Percentiles rank a stretch among this genome's conserved stretches.
Evolutionary conservation across 2,888 invertebrate species (phyloP).

Genomic region (Eupithecia subfuscata): DNA sequence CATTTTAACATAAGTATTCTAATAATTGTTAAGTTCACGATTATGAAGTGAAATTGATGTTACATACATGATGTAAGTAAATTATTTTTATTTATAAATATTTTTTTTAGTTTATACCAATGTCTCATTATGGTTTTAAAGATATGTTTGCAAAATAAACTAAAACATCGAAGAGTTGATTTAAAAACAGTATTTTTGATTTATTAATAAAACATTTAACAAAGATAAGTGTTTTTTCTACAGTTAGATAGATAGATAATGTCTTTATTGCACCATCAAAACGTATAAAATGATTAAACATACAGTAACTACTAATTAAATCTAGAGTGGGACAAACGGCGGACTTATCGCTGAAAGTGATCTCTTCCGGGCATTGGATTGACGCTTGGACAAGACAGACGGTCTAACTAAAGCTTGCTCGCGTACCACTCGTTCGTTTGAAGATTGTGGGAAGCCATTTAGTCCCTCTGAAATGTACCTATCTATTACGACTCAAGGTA

Average conservation of each 20-base stretch:
- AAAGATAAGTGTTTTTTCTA: neutral
- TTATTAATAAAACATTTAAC: neutral
- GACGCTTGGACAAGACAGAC: no score
- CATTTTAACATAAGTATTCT: constrained; percentile 15
- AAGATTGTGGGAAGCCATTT: no score
- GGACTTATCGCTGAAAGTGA: no score
- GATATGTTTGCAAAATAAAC: constrained; percentile 13
- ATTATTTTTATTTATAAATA: neutral
- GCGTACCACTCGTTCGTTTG: no score
- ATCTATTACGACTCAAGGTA: no score
- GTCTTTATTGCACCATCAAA: neutral
- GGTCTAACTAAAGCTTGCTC: no score
- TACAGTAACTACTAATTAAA: no score
- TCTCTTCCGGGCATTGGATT: no score
- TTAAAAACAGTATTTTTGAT: neutral
- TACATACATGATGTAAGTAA: constrained; percentile 14
- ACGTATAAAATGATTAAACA: neutral
- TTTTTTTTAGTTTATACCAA: neutral
- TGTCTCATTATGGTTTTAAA: neutral
- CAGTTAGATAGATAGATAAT: neutral
- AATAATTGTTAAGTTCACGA: constrained; percentile 18
- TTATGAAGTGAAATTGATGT: constrained; percentile 9
- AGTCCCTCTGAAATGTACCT: no score
- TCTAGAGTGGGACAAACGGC: no score
- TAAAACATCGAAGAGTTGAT: constrained; percentile 12